Evolutionary conservation across 2,797 vertebrate genomes (phyloP), one percentile per base, ranked within the genome.

Genomic region (Hapalemur alaotrensis): DNA sequence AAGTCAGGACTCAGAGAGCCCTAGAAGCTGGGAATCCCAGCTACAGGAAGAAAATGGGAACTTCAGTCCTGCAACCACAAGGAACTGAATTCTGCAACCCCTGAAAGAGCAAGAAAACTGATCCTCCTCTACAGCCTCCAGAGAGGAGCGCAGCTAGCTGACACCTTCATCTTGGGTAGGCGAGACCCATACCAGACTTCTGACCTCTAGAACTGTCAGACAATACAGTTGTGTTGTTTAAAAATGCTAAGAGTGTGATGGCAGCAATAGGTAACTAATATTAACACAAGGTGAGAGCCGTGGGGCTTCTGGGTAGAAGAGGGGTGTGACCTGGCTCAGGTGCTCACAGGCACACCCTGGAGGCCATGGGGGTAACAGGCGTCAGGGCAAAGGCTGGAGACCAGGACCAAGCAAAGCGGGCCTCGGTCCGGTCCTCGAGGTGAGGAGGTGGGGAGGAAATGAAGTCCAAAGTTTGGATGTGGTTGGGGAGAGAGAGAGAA

Each of bases 221-320:
- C 1, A n/a, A 90, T 6, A 12, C 48, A 0, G 7, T 12, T 32
- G n/a, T 15, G 38, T 75, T 25, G 11, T 65, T 88, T 43, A 54
- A 57, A 65, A 14, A 78, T 2, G 1, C 83, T 32, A 9, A 41
- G n/a, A 20, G 23, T 18, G 59, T 8, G 43, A 30, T 0, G 22
- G 28, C 69, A 25, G 75, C 69, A 8, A 28, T 15, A 30, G 41
- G 57, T n/a, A 17, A 65, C 61, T 32, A 17, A 93, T 48, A 52
- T 7, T n/a, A 13, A 13, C 13, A 14, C 72, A 32, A 59, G 17
- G 50, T 38, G 67, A 59, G 61, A 76, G 65, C 17, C 8, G 2
- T 0, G 1, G 22, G 13, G 15, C 5, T 48, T 61, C 72, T 46
- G 43, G n/a, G 72, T n/a, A 23, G 48, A 15, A 1, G 8, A 8